Conservation (phyloP, 2,797 vertebrate genomes). For the Phaenicophaeus curvirostris region DNA sequence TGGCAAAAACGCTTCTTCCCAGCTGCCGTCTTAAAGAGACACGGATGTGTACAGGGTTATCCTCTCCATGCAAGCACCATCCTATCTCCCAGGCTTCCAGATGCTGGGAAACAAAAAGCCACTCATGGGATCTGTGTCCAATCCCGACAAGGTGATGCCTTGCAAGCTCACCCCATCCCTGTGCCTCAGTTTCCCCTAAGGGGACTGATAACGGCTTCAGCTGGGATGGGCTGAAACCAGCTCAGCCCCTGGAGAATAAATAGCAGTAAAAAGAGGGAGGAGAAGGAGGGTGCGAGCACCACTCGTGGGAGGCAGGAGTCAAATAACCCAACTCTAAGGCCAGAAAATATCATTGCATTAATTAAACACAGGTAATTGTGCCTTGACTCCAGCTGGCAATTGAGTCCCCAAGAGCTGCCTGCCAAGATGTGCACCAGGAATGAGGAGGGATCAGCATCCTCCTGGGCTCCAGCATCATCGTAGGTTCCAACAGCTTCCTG, state of each 20-base stretch:
- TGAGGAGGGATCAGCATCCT: background rate
- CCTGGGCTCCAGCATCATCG: no score
- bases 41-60: background rate
- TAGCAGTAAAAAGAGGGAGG: background rate
- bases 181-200: constrained; percentile 26
- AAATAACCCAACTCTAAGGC: background rate
- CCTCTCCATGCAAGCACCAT: accelerated
- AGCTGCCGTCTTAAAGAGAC: constrained; percentile 24
- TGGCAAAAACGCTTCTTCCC: constrained; percentile 1
- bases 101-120: background rate
- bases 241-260: background rate
- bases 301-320: accelerated
- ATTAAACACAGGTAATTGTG: background rate
- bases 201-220: background rate
- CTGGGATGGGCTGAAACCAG: background rate
- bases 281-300: background rate
- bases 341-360: background rate
- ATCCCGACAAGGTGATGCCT: accelerated
- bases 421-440: background rate
- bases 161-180: background rate
- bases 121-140: accelerated
- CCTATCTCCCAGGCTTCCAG: background rate
- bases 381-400: background rate
- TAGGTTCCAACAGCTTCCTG: no score
- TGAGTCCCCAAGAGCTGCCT: background rate